Percentiles rank a stretch among this genome's conserved stretches.
These are phyloP conservation scores for Paratilapia polleni DNA, from an alignment of 2,113 vertebrate genomes.

Conservation along the genomic window DNA sequence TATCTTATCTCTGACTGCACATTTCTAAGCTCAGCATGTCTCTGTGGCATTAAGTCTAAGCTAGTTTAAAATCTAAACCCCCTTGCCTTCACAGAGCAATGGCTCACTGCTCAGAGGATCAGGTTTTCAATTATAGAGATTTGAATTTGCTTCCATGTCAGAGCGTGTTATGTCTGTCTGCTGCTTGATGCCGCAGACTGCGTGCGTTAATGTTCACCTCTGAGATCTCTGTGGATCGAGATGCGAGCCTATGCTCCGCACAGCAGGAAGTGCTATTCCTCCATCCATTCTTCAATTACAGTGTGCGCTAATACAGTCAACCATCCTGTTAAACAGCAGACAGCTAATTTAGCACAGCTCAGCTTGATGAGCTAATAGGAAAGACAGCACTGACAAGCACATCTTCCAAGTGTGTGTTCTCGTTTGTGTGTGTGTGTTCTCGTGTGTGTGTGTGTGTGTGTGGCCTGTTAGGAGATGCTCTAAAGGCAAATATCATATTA, in stretches of 20 bases:
- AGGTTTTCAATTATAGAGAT: conserved; percentile 18
- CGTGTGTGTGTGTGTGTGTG: no score
- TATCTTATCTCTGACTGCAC: neutral
- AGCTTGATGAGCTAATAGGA: conserved; percentile 25
- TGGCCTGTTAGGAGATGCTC: neutral
- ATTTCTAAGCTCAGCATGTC: neutral
- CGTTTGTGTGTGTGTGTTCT: neutral
- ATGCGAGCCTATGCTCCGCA: conserved; percentile 6
- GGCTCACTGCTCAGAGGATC: neutral
- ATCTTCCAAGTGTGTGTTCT: neutral
- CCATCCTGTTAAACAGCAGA: conserved; percentile 43
- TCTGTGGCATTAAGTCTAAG: neutral
- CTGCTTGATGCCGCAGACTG: conserved; percentile 23
- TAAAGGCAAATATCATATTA: conserved; percentile 20
- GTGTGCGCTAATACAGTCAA: conserved; percentile 31
- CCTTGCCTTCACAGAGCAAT: neutral
- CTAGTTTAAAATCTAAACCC: conserved; percentile 5
- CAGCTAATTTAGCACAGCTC: conserved; percentile 48
- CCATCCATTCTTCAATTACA: conserved; percentile 27
- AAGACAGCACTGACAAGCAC: conserved; percentile 1
- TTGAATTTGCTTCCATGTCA: conserved; percentile 9
- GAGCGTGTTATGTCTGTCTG: conserved; percentile 8
- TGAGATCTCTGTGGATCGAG: conserved; percentile 8
- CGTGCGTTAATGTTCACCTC: conserved; percentile 27
- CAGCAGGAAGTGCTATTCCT: conserved; percentile 25